A percentile compares a stretch with the other conserved stretches of the same genome.
phyloP scores from a whole-genome alignment of 2,797 vertebrate species.

The Thaleichthys pacificus region DNA sequence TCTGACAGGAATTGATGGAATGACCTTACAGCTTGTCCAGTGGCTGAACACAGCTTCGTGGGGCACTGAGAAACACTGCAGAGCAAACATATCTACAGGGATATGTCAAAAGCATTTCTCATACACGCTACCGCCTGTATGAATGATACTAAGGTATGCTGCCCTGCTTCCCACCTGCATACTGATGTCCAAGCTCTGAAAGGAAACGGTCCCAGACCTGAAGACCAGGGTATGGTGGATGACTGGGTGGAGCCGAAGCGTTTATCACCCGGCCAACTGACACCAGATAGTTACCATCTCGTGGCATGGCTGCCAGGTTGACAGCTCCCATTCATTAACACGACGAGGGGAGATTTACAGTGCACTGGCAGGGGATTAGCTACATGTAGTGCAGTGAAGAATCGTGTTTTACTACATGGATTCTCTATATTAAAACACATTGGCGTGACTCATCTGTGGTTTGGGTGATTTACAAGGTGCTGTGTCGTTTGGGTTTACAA shows the following conservation, averaged over 20 bases:
- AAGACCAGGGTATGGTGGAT: background rate
- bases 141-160: background rate
- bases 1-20: constrained; percentile 68
- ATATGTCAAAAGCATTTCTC: constrained; percentile 30
- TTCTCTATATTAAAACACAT: too few relatives aligned
- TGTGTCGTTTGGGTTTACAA: too few relatives aligned
- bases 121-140: constrained; percentile 27
- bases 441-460: too few relatives aligned
- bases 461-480: too few relatives aligned
- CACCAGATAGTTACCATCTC: too few relatives aligned
- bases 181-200: background rate
- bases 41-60: constrained; percentile 31
- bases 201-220: background rate
- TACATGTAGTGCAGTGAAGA: background rate
- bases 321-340: constrained; percentile 47
- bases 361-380: background rate
- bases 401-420: too few relatives aligned
- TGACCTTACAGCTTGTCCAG: constrained; percentile 62
- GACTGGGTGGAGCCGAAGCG: constrained; percentile 12
- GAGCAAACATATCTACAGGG: background rate
- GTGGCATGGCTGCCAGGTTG: background rate
- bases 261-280: constrained; percentile 7
- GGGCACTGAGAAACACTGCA: constrained; percentile 27
- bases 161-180: constrained; percentile 17
- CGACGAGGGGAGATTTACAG: background rate